Evolutionary conservation across 2,113 vertebrate genomes (phyloP).

Genomic region (Pteropus alecto): DNA sequence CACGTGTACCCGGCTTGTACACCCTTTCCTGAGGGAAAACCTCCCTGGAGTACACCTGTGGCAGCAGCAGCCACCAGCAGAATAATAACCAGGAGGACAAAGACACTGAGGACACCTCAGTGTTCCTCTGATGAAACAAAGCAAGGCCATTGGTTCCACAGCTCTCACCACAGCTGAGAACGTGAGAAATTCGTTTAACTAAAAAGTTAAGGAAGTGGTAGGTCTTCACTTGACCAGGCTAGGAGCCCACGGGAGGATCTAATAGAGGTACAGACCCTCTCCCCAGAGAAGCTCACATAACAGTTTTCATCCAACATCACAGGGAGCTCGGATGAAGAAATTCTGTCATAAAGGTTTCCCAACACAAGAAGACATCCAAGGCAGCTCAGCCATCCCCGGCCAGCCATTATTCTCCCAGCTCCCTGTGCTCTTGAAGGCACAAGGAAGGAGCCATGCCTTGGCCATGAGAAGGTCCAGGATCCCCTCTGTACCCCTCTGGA

Average conservation of each 20-base stretch:
- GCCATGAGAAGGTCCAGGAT: neutral
- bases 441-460: neutral
- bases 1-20: neutral
- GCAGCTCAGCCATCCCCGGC: neutral
- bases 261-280: neutral
- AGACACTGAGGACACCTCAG: neutral
- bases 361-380: neutral
- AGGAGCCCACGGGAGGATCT: too few species aligned
- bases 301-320: neutral
- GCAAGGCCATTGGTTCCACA: neutral
- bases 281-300: neutral
- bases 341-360: neutral
- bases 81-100: neutral
- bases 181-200: neutral
- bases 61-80: neutral
- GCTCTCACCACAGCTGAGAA: neutral
- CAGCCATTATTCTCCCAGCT: neutral
- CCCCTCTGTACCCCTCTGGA: accelerated
- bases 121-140: neutral
- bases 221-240: neutral
- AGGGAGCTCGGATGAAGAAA: neutral
- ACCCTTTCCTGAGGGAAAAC: neutral
- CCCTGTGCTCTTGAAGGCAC: neutral
- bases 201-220: neutral
- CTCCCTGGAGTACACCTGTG: neutral